Evolutionary conservation across 2,888 invertebrate species (phyloP), one percentile per base, ranked within the genome.

Genomic region (Camponotus fellah): DNA sequence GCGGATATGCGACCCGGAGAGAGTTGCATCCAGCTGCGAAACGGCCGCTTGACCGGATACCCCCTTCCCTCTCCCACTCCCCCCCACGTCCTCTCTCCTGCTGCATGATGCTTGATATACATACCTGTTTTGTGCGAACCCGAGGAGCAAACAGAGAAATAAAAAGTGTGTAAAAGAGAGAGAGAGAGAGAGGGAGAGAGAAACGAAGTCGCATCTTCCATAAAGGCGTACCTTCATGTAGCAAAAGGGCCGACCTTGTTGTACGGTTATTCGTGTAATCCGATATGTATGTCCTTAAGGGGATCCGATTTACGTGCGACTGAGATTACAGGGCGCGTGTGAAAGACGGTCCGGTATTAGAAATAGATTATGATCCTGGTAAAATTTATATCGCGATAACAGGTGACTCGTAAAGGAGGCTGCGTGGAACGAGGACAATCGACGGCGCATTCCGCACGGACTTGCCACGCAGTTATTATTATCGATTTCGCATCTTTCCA

Each of bases 401-500:
- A 69, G 79, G 69, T 69, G 79, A 79, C 79, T 77, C 34, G 40
- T 9, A 46, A 58, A 53, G 37, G 49, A 46, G 58, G 68, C 26
- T 58, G 68, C 66, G 66, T 32, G 32, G 40, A 66, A 53, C 66
- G 66, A 9, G n/a, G 79, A 60, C 69, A 60, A 53, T 76, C 77
- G 79, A 69, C 69, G 69, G 32, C 40, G 53, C 37, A 53, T 53
- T 53, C 77, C 56, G n/a, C n/a, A 26, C 26, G 17, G 37, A 14
- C 56, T 77, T 46, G 43, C 21, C 34, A 58, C 32, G 58, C 58
- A 69, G 79, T 60, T 69, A 69, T 79, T 79, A 79, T 79, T 79
- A 79, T 79, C 69, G 79, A 79, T 79, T 69, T 79, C 60, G 21
- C 60, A 79, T 79, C 79, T 79, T 79, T 79, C 58, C 14, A 69